phyloP scores from a whole-genome alignment of 2,888 invertebrate species.

The Magallana nippona region DNA sequence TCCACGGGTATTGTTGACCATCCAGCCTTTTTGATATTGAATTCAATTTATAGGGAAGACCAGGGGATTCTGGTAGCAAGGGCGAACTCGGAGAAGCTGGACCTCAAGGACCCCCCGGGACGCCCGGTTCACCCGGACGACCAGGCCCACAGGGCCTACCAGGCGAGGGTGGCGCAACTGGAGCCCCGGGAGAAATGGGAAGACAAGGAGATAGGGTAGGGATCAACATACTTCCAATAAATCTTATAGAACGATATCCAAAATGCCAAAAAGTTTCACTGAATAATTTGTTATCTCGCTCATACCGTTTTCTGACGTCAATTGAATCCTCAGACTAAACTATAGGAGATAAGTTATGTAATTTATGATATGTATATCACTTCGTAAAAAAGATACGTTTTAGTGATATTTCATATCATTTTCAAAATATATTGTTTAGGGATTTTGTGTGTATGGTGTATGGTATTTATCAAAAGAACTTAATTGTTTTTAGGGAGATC shows the following conservation, averaged over 20 bases:
- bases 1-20: no score
- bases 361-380: no score
- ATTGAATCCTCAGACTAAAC: background rate
- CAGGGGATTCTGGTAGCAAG: conserved; percentile 64
- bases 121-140: conserved; percentile 75
- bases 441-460: no score
- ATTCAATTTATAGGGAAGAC: conserved; percentile 79
- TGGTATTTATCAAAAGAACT: no score
- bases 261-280: background rate
- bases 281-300: background rate
- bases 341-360: background rate
- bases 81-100: conserved; percentile 69
- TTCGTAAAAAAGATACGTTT: no score
- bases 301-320: background rate
- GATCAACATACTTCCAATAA: background rate
- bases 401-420: no score
- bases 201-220: conserved; percentile 40
- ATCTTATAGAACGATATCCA: background rate
- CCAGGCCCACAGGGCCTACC: conserved; percentile 83
- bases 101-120: conserved; percentile 66
- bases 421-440: no score
- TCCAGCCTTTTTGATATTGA: no score
- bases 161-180: conserved; percentile 77
- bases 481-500: conserved; percentile 44
- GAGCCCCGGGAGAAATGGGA: conserved; percentile 79